phyloP scores from a whole-genome alignment of 2,888 invertebrate species.

The Pachymerium ferrugineum region DNA sequence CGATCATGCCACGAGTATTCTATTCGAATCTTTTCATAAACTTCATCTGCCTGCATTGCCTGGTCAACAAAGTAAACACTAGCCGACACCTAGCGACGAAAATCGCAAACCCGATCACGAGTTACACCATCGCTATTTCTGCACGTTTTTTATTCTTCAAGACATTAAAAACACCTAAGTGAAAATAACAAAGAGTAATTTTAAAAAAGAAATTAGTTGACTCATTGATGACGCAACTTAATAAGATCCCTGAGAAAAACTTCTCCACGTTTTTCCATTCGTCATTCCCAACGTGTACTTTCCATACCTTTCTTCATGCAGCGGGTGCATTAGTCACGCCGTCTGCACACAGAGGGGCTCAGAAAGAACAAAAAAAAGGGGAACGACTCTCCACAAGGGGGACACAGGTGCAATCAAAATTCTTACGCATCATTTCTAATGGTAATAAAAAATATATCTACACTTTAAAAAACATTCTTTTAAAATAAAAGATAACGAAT shows the following conservation, averaged over 20 bases:
- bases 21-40: neutral
- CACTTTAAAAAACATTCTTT: no score
- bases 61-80: neutral
- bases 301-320: slow-evolving; percentile 3
- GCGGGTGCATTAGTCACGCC: neutral
- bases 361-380: neutral
- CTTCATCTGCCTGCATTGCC: neutral
- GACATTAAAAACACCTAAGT: neutral
- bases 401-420: neutral
- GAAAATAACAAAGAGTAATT: no score
- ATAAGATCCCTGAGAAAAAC: neutral
- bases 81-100: neutral
- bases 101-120: neutral
- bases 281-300: neutral
- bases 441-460: neutral
- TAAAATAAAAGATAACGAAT: neutral
- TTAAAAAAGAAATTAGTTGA: neutral
- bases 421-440: neutral
- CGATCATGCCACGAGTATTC: neutral
- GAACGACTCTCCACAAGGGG: neutral
- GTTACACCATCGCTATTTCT: neutral
- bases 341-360: neutral
- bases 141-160: neutral
- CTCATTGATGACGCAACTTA: neutral
- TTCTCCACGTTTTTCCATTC: neutral